phyloP scores from a whole-genome alignment of 1,140 invertebrate genomes.

The Aradophagus sp. region DNA sequence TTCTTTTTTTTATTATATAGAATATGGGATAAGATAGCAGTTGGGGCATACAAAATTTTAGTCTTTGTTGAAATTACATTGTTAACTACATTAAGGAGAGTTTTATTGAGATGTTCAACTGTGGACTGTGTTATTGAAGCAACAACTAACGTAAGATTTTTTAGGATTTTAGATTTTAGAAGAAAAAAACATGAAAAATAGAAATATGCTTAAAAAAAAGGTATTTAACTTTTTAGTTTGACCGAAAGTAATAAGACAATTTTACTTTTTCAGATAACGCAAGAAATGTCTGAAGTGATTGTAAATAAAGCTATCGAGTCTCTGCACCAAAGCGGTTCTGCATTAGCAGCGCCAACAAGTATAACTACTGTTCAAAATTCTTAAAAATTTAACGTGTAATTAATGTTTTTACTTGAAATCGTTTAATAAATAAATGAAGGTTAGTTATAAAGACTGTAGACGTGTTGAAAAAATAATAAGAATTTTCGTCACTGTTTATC shows the following conservation, averaged over 20 bases:
- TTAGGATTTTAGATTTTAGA: background rate
- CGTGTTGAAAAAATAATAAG: constrained; percentile 4
- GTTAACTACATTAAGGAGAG: constrained; percentile 80
- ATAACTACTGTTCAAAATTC: constrained; percentile 9
- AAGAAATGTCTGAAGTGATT: constrained; percentile 84
- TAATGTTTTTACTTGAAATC: too few species aligned
- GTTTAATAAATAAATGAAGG: background rate
- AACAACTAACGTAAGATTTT: constrained; percentile 78
- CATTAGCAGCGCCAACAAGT: constrained; percentile 27
- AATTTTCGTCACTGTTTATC: constrained; percentile 39
- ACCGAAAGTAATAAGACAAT: too few species aligned
- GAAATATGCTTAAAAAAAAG: too few species aligned
- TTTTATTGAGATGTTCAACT: constrained; percentile 79
- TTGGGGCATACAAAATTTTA: constrained; percentile 87
- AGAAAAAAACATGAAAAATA: background rate
- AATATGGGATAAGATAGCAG: constrained; percentile 91
- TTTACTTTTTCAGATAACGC: constrained; percentile 81
- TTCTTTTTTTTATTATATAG: constrained; percentile 76
- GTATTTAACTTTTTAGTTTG: too few species aligned
- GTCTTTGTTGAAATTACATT: constrained; percentile 85
- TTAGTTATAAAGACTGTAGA: background rate
- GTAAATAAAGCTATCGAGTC: constrained; percentile 86
- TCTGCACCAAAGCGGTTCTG: constrained; percentile 69
- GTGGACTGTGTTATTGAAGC: constrained; percentile 78
- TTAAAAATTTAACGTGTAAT: too few species aligned